Conservation (phyloP, 2,888 invertebrate genomes). For the Folsomia manolachei region DNA sequence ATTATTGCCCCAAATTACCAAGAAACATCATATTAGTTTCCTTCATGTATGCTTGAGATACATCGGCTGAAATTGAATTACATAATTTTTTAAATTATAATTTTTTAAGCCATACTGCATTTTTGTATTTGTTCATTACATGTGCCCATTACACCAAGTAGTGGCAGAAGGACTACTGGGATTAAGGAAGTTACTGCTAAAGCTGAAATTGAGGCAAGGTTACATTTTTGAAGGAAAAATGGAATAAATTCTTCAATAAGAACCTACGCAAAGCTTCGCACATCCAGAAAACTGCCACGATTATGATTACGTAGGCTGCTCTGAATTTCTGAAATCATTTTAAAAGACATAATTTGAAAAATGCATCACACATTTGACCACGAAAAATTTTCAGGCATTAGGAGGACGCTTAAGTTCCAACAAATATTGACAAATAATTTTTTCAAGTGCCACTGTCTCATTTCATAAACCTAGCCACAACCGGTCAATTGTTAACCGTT, state of each 20-base stretch:
- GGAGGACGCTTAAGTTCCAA: too few species aligned
- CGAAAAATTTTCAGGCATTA: too few species aligned
- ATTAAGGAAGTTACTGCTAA: constrained; percentile 78
- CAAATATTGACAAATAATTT: too few species aligned
- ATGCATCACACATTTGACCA: not conserved
- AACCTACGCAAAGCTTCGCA: constrained; percentile 76
- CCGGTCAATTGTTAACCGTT: too few species aligned
- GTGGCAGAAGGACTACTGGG: constrained; percentile 76
- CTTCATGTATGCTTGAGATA: constrained; percentile 34
- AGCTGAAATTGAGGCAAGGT: too few species aligned
- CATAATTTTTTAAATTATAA: not conserved
- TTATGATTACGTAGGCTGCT: constrained; percentile 73
- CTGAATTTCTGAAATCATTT: constrained; percentile 58
- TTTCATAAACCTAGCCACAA: too few species aligned
- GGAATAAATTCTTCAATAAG: too few species aligned
- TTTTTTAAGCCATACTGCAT: too few species aligned
- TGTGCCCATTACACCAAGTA: constrained; percentile 70
- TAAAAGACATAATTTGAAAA: not conserved
- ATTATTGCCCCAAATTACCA: too few species aligned
- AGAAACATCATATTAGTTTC: constrained; percentile 51
- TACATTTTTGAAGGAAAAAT: too few species aligned
- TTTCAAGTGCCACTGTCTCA: too few species aligned
- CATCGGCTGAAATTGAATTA: constrained; percentile 5
- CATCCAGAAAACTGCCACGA: constrained; percentile 83
- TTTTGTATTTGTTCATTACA: too few species aligned